A percentile compares a stretch with the other conserved stretches of the same genome.
Evolutionary conservation across 2,113 vertebrate species (phyloP).

Genomic region (Delphinapterus leucas): DNA sequence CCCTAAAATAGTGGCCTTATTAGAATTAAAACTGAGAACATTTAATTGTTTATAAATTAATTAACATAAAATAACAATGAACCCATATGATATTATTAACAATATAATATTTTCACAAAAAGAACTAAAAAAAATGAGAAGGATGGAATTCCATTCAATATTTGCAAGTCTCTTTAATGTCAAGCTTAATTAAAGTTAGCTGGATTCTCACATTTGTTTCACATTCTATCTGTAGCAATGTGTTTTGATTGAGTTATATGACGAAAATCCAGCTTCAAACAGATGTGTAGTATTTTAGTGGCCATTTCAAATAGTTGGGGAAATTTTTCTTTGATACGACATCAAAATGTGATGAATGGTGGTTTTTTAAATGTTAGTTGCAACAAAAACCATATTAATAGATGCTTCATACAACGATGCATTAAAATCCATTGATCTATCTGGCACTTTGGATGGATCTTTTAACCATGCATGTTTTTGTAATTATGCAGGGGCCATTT

Average conservation of each 20-base stretch:
- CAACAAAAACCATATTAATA: background rate
- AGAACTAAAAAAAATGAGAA: background rate
- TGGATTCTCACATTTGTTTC: background rate
- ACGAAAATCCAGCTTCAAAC: background rate
- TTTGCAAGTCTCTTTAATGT: background rate
- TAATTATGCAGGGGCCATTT: background rate
- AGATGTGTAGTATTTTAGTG: background rate
- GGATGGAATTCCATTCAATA: background rate
- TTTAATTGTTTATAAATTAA: background rate
- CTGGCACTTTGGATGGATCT: background rate
- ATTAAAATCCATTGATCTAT: background rate
- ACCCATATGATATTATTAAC: background rate
- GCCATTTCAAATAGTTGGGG: background rate
- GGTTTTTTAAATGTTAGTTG: background rate
- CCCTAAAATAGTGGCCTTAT: background rate
- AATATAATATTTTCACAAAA: background rate
- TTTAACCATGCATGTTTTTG: background rate
- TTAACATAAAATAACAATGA: background rate
- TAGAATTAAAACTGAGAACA: background rate
- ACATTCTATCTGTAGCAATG: background rate
- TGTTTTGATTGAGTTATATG: background rate
- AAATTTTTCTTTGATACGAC: background rate
- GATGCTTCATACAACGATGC: background rate
- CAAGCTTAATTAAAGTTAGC: background rate
- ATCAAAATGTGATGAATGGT: background rate